Conservation (phyloP, 64 coral and sea anemone species). For the Catalaphyllia jardinei region DNA sequence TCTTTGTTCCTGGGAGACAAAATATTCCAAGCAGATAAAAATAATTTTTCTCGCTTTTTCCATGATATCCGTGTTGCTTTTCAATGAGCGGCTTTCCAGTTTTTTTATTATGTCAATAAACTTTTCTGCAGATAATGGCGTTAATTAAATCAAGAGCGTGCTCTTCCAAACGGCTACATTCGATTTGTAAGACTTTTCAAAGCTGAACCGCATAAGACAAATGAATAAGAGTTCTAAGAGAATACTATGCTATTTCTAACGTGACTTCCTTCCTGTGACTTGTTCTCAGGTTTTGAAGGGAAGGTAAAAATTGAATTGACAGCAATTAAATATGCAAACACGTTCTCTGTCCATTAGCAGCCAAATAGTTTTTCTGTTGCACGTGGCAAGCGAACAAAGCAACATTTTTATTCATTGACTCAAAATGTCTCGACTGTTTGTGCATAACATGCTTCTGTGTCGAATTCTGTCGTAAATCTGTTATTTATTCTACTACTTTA, state of each 20-base stretch:
- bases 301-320: not conserved
- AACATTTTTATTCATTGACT: not conserved
- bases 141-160: conserved; percentile 46
- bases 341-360: not conserved
- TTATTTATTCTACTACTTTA: conserved; percentile 20
- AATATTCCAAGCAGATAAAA: not conserved
- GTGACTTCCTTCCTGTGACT: not conserved
- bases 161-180: not conserved
- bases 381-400: not conserved
- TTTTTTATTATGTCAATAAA: conserved; percentile 22
- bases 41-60: not conserved
- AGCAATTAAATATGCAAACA: conserved; percentile 19
- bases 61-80: not conserved
- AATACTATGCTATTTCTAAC: not conserved
- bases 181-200: not conserved
- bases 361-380: not conserved
- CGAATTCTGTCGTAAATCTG: not conserved
- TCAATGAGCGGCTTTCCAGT: conserved; percentile 6
- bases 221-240: not conserved
- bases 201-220: not conserved
- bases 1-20: conserved; percentile 22
- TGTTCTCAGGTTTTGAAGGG: not conserved
- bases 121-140: conserved; percentile 24
- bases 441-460: not conserved
- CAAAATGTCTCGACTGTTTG: not conserved